These are phyloP conservation scores for Pherbina coryleti DNA, from an alignment of 2,888 invertebrate species.

Conservation along the genomic window DNA sequence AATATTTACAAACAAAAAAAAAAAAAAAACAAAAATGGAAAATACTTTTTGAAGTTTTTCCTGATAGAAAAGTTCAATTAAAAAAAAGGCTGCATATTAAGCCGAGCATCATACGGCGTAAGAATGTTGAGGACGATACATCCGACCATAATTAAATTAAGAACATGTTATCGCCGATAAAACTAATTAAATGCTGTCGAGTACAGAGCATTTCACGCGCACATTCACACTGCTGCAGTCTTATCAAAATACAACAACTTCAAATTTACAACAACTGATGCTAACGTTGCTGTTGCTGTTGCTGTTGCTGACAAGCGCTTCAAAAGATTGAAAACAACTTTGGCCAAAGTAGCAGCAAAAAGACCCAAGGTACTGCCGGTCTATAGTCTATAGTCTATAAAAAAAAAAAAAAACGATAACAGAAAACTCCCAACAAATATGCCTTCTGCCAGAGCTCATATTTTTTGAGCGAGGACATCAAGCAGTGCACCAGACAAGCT, in stretches of 20 bases:
- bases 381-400: too few species aligned
- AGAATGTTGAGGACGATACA: background rate
- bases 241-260: background rate
- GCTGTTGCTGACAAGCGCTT: background rate
- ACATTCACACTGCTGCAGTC: too few species aligned
- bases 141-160: constrained; percentile 10
- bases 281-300: background rate
- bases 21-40: too few species aligned
- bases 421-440: background rate
- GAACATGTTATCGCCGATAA: background rate
- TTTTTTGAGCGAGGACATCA: background rate
- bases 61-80: too few species aligned
- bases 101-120: too few species aligned
- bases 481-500: background rate
- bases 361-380: background rate
- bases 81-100: too few species aligned
- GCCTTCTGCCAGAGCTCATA: background rate
- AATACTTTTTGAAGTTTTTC: too few species aligned
- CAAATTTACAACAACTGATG: background rate
- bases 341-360: background rate
- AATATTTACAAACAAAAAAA: too few species aligned
- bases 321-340: background rate
- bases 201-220: too few species aligned
- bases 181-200: constrained; percentile 7
- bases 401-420: background rate